Evolutionary conservation across 2,797 vertebrate genomes (phyloP).

Genomic region (Parambassis ranga): DNA sequence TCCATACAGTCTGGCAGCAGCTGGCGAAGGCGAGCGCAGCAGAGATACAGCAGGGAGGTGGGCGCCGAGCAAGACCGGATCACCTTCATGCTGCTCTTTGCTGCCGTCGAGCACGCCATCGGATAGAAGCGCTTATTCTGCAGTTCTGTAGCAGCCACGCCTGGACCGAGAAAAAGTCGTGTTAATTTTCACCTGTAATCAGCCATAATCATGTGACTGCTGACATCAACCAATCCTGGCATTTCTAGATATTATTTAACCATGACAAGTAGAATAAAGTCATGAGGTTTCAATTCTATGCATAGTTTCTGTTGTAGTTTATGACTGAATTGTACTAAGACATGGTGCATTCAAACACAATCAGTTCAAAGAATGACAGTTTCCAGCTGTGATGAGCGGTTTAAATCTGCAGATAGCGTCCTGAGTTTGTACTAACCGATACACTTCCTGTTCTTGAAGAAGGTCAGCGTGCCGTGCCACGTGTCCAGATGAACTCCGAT

Average conservation of each 20-base stretch:
- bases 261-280: too few relatives aligned
- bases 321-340: too few relatives aligned
- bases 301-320: too few relatives aligned
- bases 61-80: slow-evolving; percentile 90
- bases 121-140: slow-evolving; percentile 93
- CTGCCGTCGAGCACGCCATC: slow-evolving; percentile 96
- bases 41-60: slow-evolving; percentile 95
- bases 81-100: slow-evolving; percentile 99
- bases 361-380: too few relatives aligned
- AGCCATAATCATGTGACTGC: too few relatives aligned
- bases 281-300: too few relatives aligned
- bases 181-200: neutral
- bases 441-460: slow-evolving; percentile 97
- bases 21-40: slow-evolving; percentile 93
- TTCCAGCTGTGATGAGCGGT: too few relatives aligned
- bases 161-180: slow-evolving; percentile 65
- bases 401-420: too few relatives aligned
- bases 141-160: slow-evolving; percentile 90
- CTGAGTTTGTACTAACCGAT: slow-evolving; percentile 84
- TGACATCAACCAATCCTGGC: too few relatives aligned
- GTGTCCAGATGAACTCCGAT: slow-evolving; percentile 95
- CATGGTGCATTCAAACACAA: too few relatives aligned
- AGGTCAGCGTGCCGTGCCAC: slow-evolving; percentile 94
- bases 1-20: slow-evolving; percentile 88
- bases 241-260: too few relatives aligned